Evolutionary conservation across 1,140 invertebrate genomes (phyloP), one percentile per base, ranked within the genome.

Genomic region (Pissodes strobi): DNA sequence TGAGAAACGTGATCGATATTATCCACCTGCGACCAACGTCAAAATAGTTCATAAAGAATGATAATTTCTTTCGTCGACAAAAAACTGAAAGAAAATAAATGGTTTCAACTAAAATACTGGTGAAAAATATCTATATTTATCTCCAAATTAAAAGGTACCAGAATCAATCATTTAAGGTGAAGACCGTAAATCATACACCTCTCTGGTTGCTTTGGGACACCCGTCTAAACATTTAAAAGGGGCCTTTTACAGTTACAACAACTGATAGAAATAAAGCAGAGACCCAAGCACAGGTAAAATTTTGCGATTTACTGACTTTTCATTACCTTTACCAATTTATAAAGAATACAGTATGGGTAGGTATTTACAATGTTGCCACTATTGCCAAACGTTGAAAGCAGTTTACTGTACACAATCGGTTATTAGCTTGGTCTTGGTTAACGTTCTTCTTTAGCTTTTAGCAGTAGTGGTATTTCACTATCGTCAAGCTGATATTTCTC

Each of bases 141-240:
- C 57, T 49, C 45, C 10, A 61, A 53, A 66, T 60, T 38, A 57
- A 39, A 39, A 46, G 37, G 56, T 61, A 59, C 17, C 46, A 55
- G 39, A 55, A 53, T 60, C 57, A 37, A 66, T 66, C 64, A 60
- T 66, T 60, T 55, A 41, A 46, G 23, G 21, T 12, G 10, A 34
- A 34, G 46, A 45, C 38, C 39, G 64, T 66, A 66, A 66, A 66
- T 66, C 64, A 66, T 66, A 66, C 57, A 59, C 51, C 37, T 21
- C 38, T 23, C 13, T 34, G 41, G 62, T 46, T 22, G 27, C 18
- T 37, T n/a, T 38, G 43, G 57, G 51, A 58, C 52, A 51, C 43
- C 63, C 39, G 63, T 58, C 53, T 49, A 56, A 64, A 64, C 51
- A 64, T 56, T 56, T 56, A 25, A 53, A 55, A 63, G 51, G 38